A percentile compares a stretch with the other conserved stretches of the same genome.
Evolutionary conservation across 2,888 invertebrate genomes (phyloP).

Genomic region (Elegia similella): DNA sequence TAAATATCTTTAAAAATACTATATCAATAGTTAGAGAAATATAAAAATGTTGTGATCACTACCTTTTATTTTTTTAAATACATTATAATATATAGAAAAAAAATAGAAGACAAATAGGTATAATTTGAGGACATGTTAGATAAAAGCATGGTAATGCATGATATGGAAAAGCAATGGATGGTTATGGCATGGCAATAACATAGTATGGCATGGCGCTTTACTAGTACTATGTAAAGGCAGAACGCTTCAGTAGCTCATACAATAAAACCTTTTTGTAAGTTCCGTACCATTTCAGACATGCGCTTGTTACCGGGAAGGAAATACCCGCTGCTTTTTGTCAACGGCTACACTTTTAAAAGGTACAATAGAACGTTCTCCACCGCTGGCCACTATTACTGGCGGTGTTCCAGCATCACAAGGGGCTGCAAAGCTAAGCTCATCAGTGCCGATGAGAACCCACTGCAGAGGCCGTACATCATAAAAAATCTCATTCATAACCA

Average conservation of each 20-base stretch:
- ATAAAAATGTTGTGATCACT: no score
- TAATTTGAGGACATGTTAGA: no score
- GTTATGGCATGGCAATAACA: no score
- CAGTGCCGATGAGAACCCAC: conserved; percentile 25
- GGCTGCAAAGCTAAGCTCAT: conserved; percentile 32
- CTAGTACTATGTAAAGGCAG: not conserved
- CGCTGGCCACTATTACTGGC: conserved; percentile 24
- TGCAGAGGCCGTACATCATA: conserved; percentile 5
- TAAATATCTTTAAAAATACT: no score
- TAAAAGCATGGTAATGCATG: no score
- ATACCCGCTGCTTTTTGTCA: conserved; percentile 27
- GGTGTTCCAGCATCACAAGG: conserved; percentile 29
- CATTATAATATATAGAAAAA: no score
- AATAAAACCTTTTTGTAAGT: not conserved
- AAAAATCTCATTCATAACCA: not conserved
- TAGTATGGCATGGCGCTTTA: not conserved
- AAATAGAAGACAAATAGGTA: no score
- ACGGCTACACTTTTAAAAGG: conserved; percentile 30
- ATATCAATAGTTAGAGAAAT: no score
- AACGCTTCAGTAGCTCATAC: not conserved
- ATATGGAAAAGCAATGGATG: no score
- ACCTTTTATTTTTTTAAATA: no score
- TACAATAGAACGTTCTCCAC: not conserved
- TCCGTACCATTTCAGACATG: conserved; percentile 21
- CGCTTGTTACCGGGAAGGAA: conserved; percentile 30